These are phyloP conservation scores for Percina caprodes DNA, from an alignment of 2,113 vertebrate species.

Conservation along the genomic window DNA sequence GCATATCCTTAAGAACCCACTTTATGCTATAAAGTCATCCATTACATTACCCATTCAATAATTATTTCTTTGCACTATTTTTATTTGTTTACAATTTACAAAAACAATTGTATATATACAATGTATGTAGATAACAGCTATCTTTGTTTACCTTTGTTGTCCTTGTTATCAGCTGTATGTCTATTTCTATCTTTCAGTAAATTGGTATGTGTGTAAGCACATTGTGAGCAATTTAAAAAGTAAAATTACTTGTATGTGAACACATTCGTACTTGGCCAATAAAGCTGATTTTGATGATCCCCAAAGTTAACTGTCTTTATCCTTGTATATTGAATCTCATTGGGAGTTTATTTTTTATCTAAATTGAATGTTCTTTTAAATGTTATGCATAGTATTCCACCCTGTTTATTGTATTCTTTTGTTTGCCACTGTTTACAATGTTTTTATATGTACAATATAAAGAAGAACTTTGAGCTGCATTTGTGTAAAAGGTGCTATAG, in stretches of 20 bases:
- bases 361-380: too few relatives aligned
- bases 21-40: too few relatives aligned
- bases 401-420: too few relatives aligned
- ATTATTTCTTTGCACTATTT: too few relatives aligned
- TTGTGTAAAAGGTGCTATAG: neutral
- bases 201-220: neutral
- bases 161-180: neutral
- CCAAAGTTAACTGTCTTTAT: neutral
- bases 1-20: too few relatives aligned
- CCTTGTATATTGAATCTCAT: neutral
- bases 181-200: neutral
- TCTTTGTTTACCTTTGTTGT: neutral
- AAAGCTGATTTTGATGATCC: neutral
- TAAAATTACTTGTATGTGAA: neutral
- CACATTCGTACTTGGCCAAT: neutral
- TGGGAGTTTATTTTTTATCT: neutral
- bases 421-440: neutral
- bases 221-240: neutral
- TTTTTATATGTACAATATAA: neutral
- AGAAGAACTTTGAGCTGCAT: neutral
- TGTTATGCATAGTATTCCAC: too few relatives aligned
- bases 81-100: neutral
- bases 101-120: neutral
- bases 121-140: neutral
- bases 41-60: too few relatives aligned